Base-by-base conservation (phyloP, 2,888 invertebrate species). In the Trissoscelio sp. region DNA sequence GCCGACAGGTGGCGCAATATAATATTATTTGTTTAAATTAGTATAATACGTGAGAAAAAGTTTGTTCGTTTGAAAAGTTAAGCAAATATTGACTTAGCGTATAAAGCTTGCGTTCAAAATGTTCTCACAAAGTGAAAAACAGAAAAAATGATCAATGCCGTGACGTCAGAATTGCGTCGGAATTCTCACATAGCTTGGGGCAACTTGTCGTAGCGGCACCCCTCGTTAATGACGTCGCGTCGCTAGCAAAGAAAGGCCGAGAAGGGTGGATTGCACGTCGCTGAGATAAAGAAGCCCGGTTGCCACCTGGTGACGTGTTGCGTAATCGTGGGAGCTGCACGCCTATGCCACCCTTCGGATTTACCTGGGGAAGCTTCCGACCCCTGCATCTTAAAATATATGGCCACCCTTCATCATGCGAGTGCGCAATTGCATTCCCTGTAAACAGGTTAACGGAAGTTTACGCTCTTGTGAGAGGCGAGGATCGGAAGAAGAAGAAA, bases 281-380 rank as follows among this genome's bases (percentile, higher is more conserved):
- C 79, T 57, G 46, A 77, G 83, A 85, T 84, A 84, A 86, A 87
- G 85, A 86, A 83, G 51, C 83, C 83, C 81, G 84, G 85, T 84
- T 85, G 84, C 85, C 88, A 88, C 88, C 88, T 87, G 88, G 88
- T 79, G 83, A 83, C 84, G 84, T 60, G 48, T 80, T 74, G 79
- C 85, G 82, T 85, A 85, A 87, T 87, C 88, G 87, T 88, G 88
- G 87, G 88, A 88, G 87, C 88, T 78, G 77, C 85, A 84, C 86
- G 80, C 84, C 86, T 86, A 85, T 86, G 84, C 87, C 87, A 85
- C 86, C 85, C 85, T 66, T 66, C 72, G 60, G 53, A 55, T 51
- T 34, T 42, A 57, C 51, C 64, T 58, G 46, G 64, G 57, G 67
- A 60, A 80, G 58, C 69, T 57, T 39, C 44, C 64, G 73, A 75